Conservation (phyloP, 2,113 vertebrate genomes). For the Heterocephalus glaber region DNA sequence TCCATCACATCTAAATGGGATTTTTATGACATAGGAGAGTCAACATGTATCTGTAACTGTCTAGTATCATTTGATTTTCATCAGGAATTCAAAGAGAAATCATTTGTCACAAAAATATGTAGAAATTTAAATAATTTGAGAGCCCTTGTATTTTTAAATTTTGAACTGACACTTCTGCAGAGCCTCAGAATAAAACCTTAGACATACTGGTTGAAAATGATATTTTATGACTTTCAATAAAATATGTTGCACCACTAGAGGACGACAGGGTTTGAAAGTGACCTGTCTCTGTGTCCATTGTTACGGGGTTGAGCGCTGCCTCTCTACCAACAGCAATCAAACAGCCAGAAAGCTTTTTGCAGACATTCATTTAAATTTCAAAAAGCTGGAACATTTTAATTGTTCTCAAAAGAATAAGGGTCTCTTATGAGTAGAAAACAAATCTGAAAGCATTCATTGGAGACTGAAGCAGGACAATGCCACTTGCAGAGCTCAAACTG, state of each 20-base stretch:
- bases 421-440: not conserved
- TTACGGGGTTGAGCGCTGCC: not conserved
- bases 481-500: too few species aligned
- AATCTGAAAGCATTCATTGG: not conserved
- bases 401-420: conserved; percentile 1
- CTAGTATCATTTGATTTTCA: conserved; percentile 24
- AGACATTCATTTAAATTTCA: conserved; percentile 25
- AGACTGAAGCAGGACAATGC: not conserved
- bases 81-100: conserved; percentile 1
- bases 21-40: conserved; percentile 37
- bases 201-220: not conserved
- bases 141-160: not conserved
- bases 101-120: conserved; percentile 13
- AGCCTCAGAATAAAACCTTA: not conserved
- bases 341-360: not conserved
- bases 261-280: not conserved
- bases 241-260: not conserved
- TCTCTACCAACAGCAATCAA: not conserved
- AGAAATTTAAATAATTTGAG: conserved; percentile 43
- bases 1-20: not conserved
- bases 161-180: not conserved
- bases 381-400: conserved; percentile 13
- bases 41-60: conserved; percentile 18
- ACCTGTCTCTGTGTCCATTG: not conserved
- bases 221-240: conserved; percentile 14